Evolutionary conservation across 2,113 vertebrate species (phyloP).

Genomic region (Synodontis membranacea): DNA sequence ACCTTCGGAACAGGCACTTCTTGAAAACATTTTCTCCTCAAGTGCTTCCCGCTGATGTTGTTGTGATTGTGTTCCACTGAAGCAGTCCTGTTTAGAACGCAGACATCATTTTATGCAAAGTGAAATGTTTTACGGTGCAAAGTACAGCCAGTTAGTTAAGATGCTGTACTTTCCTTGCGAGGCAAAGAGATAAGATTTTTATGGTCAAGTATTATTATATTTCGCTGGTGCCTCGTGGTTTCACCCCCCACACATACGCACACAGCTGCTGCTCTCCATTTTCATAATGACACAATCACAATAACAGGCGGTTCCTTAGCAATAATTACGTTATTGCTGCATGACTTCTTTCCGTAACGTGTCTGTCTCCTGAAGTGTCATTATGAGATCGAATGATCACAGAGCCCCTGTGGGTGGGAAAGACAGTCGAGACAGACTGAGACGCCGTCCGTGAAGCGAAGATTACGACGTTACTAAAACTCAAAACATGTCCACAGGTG

Average conservation of each 20-base stretch:
- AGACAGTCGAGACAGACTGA: conserved; percentile 15
- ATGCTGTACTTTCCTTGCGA: neutral
- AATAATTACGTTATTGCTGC: neutral
- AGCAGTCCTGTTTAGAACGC: neutral
- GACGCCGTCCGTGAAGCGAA: neutral
- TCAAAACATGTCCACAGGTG: conserved; percentile 18
- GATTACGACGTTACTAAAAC: conserved; percentile 12
- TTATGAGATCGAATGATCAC: conserved; percentile 22
- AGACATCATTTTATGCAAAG: conserved; percentile 11
- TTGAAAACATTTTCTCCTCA: neutral
- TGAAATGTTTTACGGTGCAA: neutral
- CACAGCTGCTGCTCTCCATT: neutral
- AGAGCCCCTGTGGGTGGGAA: neutral
- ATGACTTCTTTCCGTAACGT: neutral
- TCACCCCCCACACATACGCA: neutral
- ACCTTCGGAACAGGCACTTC: neutral
- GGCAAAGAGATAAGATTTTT: neutral
- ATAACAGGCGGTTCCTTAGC: neutral
- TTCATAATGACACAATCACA: conserved; percentile 2
- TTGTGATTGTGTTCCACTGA: neutral
- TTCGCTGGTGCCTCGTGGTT: neutral
- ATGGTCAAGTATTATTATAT: neutral
- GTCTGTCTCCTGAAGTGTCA: neutral
- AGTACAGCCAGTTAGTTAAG: too few species aligned
- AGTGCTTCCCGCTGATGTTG: neutral